A percentile compares a stretch with the other conserved stretches of the same genome.
Conservation (phyloP, 2,113 vertebrate species). For the Urocynchramus pylzowi region DNA sequence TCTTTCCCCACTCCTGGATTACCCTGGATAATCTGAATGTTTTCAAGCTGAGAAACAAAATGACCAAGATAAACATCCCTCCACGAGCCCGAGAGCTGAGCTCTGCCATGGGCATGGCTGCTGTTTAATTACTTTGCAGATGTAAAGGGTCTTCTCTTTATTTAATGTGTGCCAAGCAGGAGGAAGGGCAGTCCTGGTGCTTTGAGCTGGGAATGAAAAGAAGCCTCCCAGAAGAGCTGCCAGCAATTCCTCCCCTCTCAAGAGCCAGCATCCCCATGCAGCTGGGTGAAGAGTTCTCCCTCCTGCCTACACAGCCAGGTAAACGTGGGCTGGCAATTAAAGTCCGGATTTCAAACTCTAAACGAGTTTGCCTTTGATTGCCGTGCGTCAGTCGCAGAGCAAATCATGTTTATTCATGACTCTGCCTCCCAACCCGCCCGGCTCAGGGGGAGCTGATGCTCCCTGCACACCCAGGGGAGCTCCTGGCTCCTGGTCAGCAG, state of each 20-base stretch:
- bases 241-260: not conserved
- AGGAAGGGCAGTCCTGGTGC: not conserved
- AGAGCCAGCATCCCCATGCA: not conserved
- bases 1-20: not conserved
- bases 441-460: not conserved
- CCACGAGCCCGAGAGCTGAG: not conserved
- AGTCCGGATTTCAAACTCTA: not conserved
- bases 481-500: accelerated
- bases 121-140: not conserved
- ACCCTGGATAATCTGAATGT: not conserved
- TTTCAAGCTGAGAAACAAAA: not conserved
- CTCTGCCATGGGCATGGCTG: not conserved
- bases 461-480: not conserved
- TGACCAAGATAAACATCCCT: not conserved
- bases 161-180: not conserved
- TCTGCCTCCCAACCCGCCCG: not conserved
- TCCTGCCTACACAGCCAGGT: conserved; percentile 1
- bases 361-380: conserved; percentile 4
- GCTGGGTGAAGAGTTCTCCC: conserved; percentile 38
- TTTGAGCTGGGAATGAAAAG: not conserved
- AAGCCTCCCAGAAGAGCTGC: not conserved
- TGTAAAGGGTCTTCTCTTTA: not conserved
- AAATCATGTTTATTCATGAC: not conserved
- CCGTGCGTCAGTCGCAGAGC: not conserved
- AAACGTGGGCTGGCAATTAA: conserved; percentile 34